Evolutionary conservation across 2,797 vertebrate genomes (phyloP).

Genomic region (Picus viridis): DNA sequence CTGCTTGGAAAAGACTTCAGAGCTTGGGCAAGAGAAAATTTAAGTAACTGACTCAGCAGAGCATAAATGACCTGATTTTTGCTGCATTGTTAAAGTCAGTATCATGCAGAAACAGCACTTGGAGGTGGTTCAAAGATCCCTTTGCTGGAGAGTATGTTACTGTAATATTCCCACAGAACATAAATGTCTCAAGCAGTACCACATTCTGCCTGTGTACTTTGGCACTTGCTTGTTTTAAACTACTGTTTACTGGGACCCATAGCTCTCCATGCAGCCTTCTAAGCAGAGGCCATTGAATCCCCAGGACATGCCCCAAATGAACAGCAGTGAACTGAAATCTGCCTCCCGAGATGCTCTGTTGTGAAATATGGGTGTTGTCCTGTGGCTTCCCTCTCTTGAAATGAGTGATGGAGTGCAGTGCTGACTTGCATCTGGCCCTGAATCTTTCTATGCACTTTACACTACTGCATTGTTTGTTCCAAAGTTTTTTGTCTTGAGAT

Average conservation of each 20-base stretch:
- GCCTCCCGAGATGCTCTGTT: background rate
- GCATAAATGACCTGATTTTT: conserved; percentile 43
- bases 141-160: conserved; percentile 1
- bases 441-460: background rate
- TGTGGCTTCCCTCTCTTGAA: background rate
- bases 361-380: background rate
- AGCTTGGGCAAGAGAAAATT: conserved; percentile 32
- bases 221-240: conserved; percentile 23
- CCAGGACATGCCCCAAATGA: background rate
- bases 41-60: conserved; percentile 63
- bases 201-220: conserved; percentile 29
- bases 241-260: background rate
- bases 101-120: conserved; percentile 57
- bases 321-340: background rate
- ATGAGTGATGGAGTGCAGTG: background rate
- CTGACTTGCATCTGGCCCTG: background rate
- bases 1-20: background rate
- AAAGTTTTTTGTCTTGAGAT: background rate
- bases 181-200: background rate
- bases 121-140: conserved; percentile 54
- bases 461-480: background rate
- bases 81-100: conserved; percentile 53
- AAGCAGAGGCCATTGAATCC: conserved; percentile 26
- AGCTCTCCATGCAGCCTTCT: background rate
- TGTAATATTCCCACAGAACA: conserved; percentile 59